Evolutionary conservation across 2,797 vertebrate genomes (phyloP).

Genomic region (Crypturellus tataupa): DNA sequence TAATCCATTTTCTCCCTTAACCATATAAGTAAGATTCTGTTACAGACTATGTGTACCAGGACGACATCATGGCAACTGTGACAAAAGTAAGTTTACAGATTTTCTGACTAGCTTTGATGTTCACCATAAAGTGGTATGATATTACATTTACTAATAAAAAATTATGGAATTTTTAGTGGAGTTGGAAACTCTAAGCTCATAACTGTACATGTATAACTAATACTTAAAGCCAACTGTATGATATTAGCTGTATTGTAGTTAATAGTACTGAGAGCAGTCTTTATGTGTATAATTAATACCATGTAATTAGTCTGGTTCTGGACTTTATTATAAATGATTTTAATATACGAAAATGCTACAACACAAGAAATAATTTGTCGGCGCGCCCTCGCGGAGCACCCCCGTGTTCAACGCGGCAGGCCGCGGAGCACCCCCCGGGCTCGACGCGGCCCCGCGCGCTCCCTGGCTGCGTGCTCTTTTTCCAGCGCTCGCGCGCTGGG

Average conservation of each 20-base stretch:
- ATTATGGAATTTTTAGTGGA: not conserved
- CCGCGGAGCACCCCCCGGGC: no score
- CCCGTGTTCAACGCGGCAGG: no score
- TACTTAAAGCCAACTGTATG: not conserved
- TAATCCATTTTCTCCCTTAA: not conserved
- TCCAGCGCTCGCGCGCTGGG: no score
- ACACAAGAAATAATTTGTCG: constrained; percentile 56
- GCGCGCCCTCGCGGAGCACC: no score
- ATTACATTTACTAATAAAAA: not conserved
- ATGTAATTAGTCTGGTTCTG: constrained; percentile 49
- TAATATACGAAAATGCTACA: constrained; percentile 67
- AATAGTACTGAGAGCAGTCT: constrained; percentile 35
- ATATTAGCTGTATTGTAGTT: not conserved
- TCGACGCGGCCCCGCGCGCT: no score
- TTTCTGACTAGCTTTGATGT: not conserved
- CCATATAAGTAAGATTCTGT: not conserved
- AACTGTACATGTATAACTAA: not conserved
- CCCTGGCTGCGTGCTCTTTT: no score
- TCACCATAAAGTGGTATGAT: not conserved
- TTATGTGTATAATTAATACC: constrained; percentile 62
- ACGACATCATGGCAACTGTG: not conserved
- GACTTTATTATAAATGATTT: constrained; percentile 70
- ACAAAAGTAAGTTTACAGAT: not conserved
- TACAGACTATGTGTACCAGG: rapidly evolving
- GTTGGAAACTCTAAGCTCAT: not conserved